Evolutionary conservation across 1,140 invertebrate genomes (phyloP), one percentile per base, ranked within the genome.

Genomic region (Capitella teleta): DNA sequence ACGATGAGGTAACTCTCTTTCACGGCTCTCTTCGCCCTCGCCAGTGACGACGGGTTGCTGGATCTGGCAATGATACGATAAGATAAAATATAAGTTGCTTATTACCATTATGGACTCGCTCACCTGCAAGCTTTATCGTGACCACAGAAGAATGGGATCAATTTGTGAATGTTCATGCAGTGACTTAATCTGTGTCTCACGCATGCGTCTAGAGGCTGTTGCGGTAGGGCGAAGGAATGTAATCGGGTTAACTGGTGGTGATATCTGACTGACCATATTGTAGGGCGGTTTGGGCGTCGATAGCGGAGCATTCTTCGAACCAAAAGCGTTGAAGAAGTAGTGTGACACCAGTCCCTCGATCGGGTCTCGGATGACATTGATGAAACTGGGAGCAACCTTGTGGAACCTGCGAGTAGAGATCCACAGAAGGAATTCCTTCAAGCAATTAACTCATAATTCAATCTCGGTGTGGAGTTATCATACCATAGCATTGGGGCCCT

Each of bases 281-380:
- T 21, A 14, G n/a, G 6, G 19, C 5, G 38, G 38, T 12, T 3
- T 40, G 5, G 38, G 38, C 5, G 38, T 40, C 19, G 1, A 0
- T 18, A 40, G n/a, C 8, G 43, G 43, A 18, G 43, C 43, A 25
- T 25, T 45, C 21, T 45, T 45, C 0, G 43, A 45, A 12, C 43
- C 43, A 25, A 25, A 45, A 5, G 19, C n/a, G 10, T 45, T 45
- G 21, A 25, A 45, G 43, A 25, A 45, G 43, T 45, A 45, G n/a
- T 45, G 43, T 10, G 43, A 45, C 21, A 45, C 28, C 6, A 45
- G 43, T n/a, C 43, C 14, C 23, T 45, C 43, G 6, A 45, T 16
- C 28, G 43, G 43, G 16, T 45, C 43, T 10, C 43, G 43, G 18
- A 45, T 28, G 8, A 45, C 43, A 25, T 45, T 45, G 43, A 45